Percentiles rank a stretch among this genome's conserved stretches.
These are phyloP conservation scores for Arbacia lixula DNA, from an alignment of 53 echinoderm and acorn worm species.

Conservation along the genomic window DNA sequence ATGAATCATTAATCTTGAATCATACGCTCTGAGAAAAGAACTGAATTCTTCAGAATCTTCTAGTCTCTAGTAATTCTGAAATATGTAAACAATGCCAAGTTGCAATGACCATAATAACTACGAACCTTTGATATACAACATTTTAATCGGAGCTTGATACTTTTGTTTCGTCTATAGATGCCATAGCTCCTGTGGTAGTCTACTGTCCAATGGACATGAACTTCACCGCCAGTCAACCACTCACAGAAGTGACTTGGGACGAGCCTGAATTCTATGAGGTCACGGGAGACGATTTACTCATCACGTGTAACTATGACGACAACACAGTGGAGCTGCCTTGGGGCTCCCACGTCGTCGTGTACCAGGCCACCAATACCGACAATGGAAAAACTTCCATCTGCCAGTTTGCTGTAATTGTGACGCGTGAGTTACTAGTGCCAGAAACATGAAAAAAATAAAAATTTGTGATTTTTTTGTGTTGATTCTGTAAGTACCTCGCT, in stretches of 20 bases:
- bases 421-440: too few species aligned
- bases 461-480: too few species aligned
- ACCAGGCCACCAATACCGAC: slow-evolving; percentile 65
- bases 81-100: too few species aligned
- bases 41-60: too few species aligned
- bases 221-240: not conserved
- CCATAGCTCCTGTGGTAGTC: slow-evolving; percentile 45
- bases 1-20: too few species aligned
- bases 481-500: too few species aligned
- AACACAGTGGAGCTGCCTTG: slow-evolving; percentile 20
- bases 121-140: too few species aligned
- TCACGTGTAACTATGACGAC: slow-evolving; percentile 56
- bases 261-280: slow-evolving; percentile 66
- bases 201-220: slow-evolving; percentile 52
- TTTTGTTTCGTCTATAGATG: slow-evolving; percentile 43
- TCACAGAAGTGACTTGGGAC: slow-evolving; percentile 60
- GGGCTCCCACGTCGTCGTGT: slow-evolving; percentile 64
- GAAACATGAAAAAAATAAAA: too few species aligned
- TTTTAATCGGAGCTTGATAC: too few species aligned
- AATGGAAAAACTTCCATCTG: slow-evolving; percentile 70
- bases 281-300: slow-evolving; percentile 33
- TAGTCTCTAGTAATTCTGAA: too few species aligned
- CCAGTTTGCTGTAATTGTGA: slow-evolving; percentile 61
- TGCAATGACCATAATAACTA: too few species aligned
- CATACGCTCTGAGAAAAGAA: too few species aligned